Percentiles rank a stretch among this genome's conserved stretches.
phyloP scores from a whole-genome alignment of 1,140 invertebrate species.

The Galleria mellonella region DNA sequence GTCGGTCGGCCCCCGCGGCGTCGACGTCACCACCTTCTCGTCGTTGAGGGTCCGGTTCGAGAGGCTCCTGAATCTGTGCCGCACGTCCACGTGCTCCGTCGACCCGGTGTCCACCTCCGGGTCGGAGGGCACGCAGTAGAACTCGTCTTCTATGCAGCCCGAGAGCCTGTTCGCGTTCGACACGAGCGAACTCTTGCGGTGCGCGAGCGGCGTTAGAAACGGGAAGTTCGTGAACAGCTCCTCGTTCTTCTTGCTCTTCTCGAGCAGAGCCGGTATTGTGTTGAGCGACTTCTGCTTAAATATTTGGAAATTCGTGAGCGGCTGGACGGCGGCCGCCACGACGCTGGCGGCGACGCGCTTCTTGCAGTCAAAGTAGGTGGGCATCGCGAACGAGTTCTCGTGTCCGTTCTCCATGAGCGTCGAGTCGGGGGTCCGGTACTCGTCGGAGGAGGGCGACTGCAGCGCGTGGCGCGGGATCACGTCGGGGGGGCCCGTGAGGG shows the following conservation, averaged over 20 bases:
- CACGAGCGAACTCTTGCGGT: slow-evolving; percentile 60
- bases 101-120: slow-evolving; percentile 35
- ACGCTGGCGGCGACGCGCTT: slow-evolving; percentile 38
- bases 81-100: slow-evolving; percentile 34
- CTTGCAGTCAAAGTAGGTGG: slow-evolving; percentile 68
- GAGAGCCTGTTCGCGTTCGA: slow-evolving; percentile 42
- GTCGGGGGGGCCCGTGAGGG: slow-evolving; percentile 45
- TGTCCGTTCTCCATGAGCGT: slow-evolving; percentile 33
- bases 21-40: slow-evolving; percentile 28
- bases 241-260: slow-evolving; percentile 41
- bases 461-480: slow-evolving; percentile 39
- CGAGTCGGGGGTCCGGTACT: slow-evolving; percentile 55
- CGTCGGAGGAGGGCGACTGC: slow-evolving; percentile 39
- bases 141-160: slow-evolving; percentile 66
- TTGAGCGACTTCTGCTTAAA: slow-evolving; percentile 71
- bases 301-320: slow-evolving; percentile 65
- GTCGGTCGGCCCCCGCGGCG: slow-evolving; percentile 24
- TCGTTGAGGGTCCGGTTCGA: slow-evolving; percentile 39
- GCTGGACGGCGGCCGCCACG: slow-evolving; percentile 49
- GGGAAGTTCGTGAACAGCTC: slow-evolving; percentile 71
- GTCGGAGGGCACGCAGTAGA: slow-evolving; percentile 62
- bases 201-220: slow-evolving; percentile 70
- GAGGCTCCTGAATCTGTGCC: slow-evolving; percentile 40
- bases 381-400: slow-evolving; percentile 56
- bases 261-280: slow-evolving; percentile 60